Base-by-base conservation (phyloP, 2,797 vertebrate genomes). In the Sebastolobus altivelis region DNA sequence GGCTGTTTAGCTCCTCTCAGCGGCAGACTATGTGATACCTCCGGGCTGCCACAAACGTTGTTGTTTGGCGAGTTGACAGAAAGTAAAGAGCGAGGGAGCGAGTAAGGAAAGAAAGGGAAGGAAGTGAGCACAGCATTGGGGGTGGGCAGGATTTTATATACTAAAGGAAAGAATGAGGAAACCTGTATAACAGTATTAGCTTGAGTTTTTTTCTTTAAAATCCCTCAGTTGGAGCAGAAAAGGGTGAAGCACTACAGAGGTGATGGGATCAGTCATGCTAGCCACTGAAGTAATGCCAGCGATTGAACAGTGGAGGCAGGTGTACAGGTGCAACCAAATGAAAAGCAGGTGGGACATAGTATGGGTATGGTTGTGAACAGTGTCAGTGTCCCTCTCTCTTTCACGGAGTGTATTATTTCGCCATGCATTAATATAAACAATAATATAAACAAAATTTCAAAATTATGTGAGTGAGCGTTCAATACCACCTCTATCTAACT, bases 211-310 rank as follows among this genome's bases (percentile, higher is more conserved):
- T 40, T 18, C 31, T 60, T 29, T 27, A 9, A 71, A 29, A 16
- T 67, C 66, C n/a, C 40, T 66, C 37, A 67, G 37, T 8, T 58
- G 67, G 13, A 83, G 65, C 70, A 86, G 81, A 87, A 72, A 80
- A 65, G 76, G 76, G 70, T 61, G 5, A 43, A 65, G 71, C 62
- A 2, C 38, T 14, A 37, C 14, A 73, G 66, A 70, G 63, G 56
- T 8, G 43, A 46, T 4, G 46, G 58, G 72, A 46, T 78, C 55
- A 85, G 87, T 81, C 83, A 88, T 88, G 82, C 87, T 71, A 74
- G 60, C 70, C 66, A 73, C 79, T 79, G 54, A 87, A 83, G 82
- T 81, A 31, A 60, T 62, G 49, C 66, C 71, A 77, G 52, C 0
- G 6, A 33, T 76, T 71, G 31, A 20, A 72, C 54, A 72, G 52